phyloP scores from a whole-genome alignment of 2,888 invertebrate species.

The Quadroppia sp. region DNA sequence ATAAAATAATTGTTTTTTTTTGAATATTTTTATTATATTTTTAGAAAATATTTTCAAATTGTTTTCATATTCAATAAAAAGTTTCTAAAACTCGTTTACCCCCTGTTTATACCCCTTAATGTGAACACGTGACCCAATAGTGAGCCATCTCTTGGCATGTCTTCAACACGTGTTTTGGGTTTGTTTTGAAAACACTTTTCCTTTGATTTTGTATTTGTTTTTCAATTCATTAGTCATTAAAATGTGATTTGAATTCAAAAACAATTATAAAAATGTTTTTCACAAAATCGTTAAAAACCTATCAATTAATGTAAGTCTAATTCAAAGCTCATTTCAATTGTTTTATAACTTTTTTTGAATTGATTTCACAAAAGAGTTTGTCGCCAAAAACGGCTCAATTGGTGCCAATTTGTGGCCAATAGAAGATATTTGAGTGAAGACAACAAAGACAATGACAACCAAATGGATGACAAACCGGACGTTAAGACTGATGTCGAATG shows the following conservation, averaged over 20 bases:
- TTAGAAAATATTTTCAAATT: not conserved
- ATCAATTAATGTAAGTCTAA: slow-evolving; percentile 22
- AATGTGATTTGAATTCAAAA: not conserved
- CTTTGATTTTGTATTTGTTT: not conserved
- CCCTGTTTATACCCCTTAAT: no score
- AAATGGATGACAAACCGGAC: slow-evolving; percentile 6
- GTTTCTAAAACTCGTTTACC: no score
- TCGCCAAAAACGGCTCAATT: slow-evolving; percentile 16
- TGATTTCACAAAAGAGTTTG: not conserved
- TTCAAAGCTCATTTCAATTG: not conserved
- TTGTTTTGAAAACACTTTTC: not conserved
- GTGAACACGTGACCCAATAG: no score
- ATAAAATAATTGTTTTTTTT: not conserved
- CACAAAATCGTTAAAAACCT: slow-evolving; percentile 5
- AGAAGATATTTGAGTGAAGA: slow-evolving; percentile 19
- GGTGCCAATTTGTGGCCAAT: not conserved
- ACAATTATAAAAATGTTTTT: not conserved
- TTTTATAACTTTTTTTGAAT: not conserved
- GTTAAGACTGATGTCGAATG: not conserved
- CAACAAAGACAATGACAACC: slow-evolving; percentile 5
- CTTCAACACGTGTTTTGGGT: not conserved
- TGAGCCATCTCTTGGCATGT: no score
- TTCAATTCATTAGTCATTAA: not conserved
- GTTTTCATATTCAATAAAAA: no score
- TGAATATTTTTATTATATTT: not conserved